Evolutionary conservation across 2,113 vertebrate genomes (phyloP), one percentile per base, ranked within the genome.

Genomic region (Artemisiospiza belli): DNA sequence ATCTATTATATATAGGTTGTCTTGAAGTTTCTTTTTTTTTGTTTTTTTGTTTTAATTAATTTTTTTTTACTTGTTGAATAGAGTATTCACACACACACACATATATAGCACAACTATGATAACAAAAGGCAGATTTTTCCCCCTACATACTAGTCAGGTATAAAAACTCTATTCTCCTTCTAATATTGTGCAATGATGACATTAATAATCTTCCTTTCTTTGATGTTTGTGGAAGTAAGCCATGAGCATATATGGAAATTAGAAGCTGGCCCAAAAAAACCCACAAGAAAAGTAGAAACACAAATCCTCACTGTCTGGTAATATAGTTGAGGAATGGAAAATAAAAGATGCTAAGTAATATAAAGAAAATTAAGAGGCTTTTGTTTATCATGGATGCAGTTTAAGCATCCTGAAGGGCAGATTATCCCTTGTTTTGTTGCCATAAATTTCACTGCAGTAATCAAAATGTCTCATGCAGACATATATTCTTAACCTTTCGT

Each of bases 31-130:
- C 6, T 39, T 7, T 3, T 5, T 13, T 47, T 51, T 72, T 23
- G 5, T 3, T 5, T 13, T 47, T 51, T 72, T 23, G 5, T 9
- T 25, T 41, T 33, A 7, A 2, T 33, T 9, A 2, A 21, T 9
- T 35, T 72, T 52, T 52, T 80, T 79, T 67, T 3, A 55, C 3
- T 18, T 39, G 4, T 1, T 10, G 2, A 82, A 67, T 28, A 47
- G 12, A 51, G 44, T 20, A 9, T 46, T 46, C 27, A 63, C 11
- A 28, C 10, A 33, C 7, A 24, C 5, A 67, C 10, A 23, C 1
- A 25, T 21, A 37, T 20, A 47, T 43, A 24, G 4, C 19, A 76
- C 10, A 59, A 1, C 5, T 46, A 7, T 3, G 0, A 2, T 41
- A 25, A 68, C 1, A 72, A 44, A 80, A 73, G 2, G 2, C 20